Conservation (phyloP, 1,140 invertebrate species). For the Pseudobourletiella spinata region DNA sequence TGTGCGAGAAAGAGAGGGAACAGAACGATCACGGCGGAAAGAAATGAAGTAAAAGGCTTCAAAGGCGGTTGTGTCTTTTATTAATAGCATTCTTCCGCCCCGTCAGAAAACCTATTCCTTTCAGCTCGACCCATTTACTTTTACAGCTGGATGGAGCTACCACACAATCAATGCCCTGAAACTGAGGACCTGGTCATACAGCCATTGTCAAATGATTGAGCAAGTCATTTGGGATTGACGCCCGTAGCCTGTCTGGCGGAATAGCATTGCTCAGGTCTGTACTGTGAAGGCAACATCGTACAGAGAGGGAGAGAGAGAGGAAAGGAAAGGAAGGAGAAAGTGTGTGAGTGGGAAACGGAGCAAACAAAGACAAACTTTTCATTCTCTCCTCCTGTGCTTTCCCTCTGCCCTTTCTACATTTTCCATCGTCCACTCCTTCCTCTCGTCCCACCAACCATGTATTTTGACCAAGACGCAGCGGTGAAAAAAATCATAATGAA, state of each 20-base stretch:
- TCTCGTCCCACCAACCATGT: too few species aligned
- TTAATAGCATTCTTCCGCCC: conserved; percentile 22
- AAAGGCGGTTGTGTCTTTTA: conserved; percentile 6
- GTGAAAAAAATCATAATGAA: too few species aligned
- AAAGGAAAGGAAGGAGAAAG: conserved; percentile 2
- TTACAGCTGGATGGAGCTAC: conserved; percentile 19
- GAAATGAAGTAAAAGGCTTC: not conserved
- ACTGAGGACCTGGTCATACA: conserved; percentile 1
- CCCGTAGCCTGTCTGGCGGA: too few species aligned
- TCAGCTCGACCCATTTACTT: conserved; percentile 21
- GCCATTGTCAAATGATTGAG: conserved; percentile 8
- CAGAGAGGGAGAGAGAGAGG: not conserved
- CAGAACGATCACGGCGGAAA: too few species aligned
- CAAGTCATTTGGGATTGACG: conserved; percentile 6
- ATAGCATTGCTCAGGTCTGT: too few species aligned
- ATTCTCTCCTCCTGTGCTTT: not conserved
- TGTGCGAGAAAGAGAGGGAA: not conserved
- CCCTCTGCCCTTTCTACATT: not conserved
- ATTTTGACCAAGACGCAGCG: too few species aligned
- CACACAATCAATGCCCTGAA: conserved; percentile 17
- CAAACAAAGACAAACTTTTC: not conserved
- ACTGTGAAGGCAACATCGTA: too few species aligned
- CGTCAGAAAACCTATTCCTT: conserved; percentile 13
- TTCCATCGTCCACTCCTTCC: not conserved
- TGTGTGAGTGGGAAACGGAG: not conserved